Evolutionary conservation across 2,113 vertebrate species (phyloP).

Genomic region (Coptodon bakossiorum): DNA sequence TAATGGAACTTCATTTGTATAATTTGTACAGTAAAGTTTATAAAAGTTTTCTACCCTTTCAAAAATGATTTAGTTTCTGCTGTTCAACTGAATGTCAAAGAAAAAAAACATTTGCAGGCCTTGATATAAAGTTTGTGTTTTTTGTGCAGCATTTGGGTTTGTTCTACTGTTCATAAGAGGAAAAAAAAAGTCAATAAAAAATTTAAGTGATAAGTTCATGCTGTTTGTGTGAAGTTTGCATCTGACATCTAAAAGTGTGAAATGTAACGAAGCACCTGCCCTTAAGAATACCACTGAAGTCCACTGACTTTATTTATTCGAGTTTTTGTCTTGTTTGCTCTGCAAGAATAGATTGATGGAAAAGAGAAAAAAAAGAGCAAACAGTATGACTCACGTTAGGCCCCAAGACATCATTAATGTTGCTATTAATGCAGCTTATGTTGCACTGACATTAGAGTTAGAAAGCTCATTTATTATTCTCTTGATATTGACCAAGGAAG

Average conservation of each 20-base stretch:
- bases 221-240: neutral
- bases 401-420: conserved; percentile 53
- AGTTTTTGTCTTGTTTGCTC: neutral
- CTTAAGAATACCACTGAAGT: neutral
- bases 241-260: neutral
- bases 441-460: conserved; percentile 30
- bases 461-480: conserved; percentile 52
- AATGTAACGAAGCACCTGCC: neutral
- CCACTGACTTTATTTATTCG: neutral
- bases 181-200: conserved; percentile 88
- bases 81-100: conserved; percentile 82
- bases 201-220: conserved; percentile 44
- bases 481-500: conserved; percentile 41
- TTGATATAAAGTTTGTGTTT: conserved; percentile 79
- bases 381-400: conserved; percentile 36
- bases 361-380: neutral
- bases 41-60: conserved; percentile 93
- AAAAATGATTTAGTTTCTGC: conserved; percentile 87
- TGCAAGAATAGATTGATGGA: neutral
- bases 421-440: conserved; percentile 17
- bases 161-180: conserved; percentile 79
- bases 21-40: conserved; percentile 97
- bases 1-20: conserved; percentile 77
- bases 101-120: conserved; percentile 74
- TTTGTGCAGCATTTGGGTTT: conserved; percentile 90